Evolutionary conservation across 2,888 invertebrate species (phyloP).

Genomic region (Eupeodes latifasciatus): DNA sequence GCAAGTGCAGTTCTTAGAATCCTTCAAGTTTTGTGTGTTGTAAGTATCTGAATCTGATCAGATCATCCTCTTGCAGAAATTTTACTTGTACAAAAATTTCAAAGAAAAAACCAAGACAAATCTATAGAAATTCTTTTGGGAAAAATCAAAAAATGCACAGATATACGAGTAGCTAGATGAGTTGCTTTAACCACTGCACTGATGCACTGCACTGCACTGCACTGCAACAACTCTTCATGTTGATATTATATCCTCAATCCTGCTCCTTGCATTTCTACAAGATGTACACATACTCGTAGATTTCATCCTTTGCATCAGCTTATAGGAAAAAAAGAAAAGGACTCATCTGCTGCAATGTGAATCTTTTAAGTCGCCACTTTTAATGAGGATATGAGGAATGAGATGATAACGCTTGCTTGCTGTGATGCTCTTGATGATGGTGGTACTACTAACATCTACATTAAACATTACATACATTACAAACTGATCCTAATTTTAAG

Average conservation of each 20-base stretch:
- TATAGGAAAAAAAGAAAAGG: constrained; percentile 11
- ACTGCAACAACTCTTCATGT: background rate
- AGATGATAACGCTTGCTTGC: constrained; percentile 47
- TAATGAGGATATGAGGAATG: constrained; percentile 63
- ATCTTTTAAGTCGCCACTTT: constrained; percentile 67
- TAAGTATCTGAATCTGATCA: constrained; percentile 31
- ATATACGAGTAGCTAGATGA: background rate
- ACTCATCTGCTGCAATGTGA: constrained; percentile 42
- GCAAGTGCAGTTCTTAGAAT: background rate
- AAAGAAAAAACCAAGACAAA: background rate
- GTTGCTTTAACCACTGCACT: background rate
- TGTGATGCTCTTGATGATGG: constrained; percentile 20
- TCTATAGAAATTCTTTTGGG: background rate
- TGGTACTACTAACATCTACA: background rate
- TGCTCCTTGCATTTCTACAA: constrained; percentile 17
- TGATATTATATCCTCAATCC: constrained; percentile 21
- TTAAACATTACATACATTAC: background rate
- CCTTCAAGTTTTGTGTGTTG: constrained; percentile 2
- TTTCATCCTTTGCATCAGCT: constrained; percentile 29
- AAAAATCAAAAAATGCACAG: constrained; percentile 10
- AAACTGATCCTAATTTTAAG: constrained; percentile 3
- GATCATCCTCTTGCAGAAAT: constrained; percentile 5
- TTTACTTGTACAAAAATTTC: background rate
- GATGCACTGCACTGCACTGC: too few relatives aligned
- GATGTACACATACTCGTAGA: background rate